Base-by-base conservation (phyloP, 1,140 invertebrate genomes). In the Plectrocnemia conspersa region DNA sequence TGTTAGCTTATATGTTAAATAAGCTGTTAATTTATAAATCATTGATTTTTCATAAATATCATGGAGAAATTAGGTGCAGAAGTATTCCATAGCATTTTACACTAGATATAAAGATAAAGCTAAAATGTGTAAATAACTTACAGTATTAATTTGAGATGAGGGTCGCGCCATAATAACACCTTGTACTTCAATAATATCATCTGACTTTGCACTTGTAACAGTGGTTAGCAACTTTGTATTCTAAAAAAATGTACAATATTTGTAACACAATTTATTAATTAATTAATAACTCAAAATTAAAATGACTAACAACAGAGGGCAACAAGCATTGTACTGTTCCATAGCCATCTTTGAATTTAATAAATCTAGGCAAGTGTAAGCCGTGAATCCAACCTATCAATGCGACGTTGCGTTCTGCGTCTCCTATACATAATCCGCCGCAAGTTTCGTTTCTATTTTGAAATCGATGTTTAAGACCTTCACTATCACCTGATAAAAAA, bases 301-400 rank as follows among this genome's bases (percentile, higher is more conserved):
- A 32, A 41, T 23, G 61, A 66, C 66, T 79, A 47, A 60, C 79
- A 48, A 78, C 62, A 24, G 81, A 67, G 41, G 82, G 74, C 57
- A 88, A 66, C 38, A 86, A 67, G 3, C 87, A 65, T 70, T 92
- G 89, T 0, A 79, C 83, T n/a, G 75, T 69, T 11, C 89, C 89
- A 70, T 89, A 84, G 22, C 79, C 77, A 72, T 93, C 89, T 63
- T 86, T 71, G 6, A 92, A 64, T 25, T 82, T 76, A 3, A 86
- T 60, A 69, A 92, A 91, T 63, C 69, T 67, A 61, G 82, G 70
- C 61, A 86, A 72, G 42, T 53, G 44, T 4, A 79, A 72, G 65
- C 74, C 83, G 46, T 88, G 80, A 22, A 90, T 61, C 88, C 89
- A 93, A 1, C 90, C 90, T 66, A 78, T 84, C 1, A 93, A 61